Conservation (phyloP, 2,888 invertebrate genomes). For the Pachycephus smyrnensis region DNA sequence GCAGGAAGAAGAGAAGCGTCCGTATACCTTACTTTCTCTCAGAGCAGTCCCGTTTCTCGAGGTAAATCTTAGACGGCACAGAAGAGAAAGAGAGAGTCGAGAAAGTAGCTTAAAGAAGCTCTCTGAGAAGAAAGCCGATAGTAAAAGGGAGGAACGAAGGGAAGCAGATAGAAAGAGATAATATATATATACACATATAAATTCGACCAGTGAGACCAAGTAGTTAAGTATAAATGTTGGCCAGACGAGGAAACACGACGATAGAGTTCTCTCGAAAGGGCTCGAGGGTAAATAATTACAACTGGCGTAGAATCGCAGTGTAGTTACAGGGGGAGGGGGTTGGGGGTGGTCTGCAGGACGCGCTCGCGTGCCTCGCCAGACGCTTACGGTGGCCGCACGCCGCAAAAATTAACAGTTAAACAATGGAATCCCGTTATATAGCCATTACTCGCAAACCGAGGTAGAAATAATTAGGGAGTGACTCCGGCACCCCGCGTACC, state of each 20-base stretch:
- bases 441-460: slow-evolving; percentile 51
- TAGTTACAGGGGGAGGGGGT: slow-evolving; percentile 11
- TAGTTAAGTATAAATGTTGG: slow-evolving; percentile 29
- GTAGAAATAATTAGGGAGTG: slow-evolving; percentile 53
- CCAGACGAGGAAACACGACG: slow-evolving; percentile 26
- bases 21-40: too few species aligned
- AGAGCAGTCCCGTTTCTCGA: too few species aligned
- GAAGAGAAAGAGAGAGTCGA: too few species aligned
- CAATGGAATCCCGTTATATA: slow-evolving; percentile 54
- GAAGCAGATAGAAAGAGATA: too few species aligned
- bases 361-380: slow-evolving; percentile 42
- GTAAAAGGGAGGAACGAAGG: too few species aligned
- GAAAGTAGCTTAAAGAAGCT: too few species aligned
- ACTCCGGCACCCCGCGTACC: slow-evolving; percentile 13
- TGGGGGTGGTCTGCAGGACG: slow-evolving; percentile 13
- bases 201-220: too few species aligned
- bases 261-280: slow-evolving; percentile 35
- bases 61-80: too few species aligned
- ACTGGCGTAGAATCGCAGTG: slow-evolving; percentile 31
- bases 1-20: too few species aligned
- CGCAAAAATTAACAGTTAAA: slow-evolving; percentile 60
- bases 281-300: slow-evolving; percentile 41
- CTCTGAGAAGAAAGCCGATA: too few species aligned
- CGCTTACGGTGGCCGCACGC: slow-evolving; percentile 40
- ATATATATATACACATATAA: too few species aligned